phyloP scores from a whole-genome alignment of 2,797 vertebrate genomes.

The Leucoraja ocellata region DNA sequence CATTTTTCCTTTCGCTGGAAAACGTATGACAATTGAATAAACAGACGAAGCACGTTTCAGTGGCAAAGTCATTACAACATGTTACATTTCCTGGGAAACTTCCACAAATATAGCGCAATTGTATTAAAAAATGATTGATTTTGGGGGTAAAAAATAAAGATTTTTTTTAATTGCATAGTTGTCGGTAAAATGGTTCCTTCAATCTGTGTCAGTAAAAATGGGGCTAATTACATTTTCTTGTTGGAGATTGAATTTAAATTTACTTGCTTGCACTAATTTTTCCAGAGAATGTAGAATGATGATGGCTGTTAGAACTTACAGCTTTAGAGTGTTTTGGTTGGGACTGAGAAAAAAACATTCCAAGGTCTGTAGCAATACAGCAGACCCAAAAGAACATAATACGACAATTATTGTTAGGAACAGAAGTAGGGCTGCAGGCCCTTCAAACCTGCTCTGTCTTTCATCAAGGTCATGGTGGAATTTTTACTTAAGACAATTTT shows the following conservation, averaged over 20 bases:
- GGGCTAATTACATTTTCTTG: background rate
- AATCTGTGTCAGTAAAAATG: background rate
- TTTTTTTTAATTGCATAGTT: background rate
- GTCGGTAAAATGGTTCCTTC: background rate
- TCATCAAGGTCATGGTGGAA: no score
- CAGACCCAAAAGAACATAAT: background rate
- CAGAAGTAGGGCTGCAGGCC: no score
- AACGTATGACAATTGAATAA: background rate
- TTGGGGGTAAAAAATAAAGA: background rate
- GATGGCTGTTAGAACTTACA: background rate
- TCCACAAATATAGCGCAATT: background rate
- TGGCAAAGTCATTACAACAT: background rate
- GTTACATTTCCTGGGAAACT: background rate
- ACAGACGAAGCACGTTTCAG: background rate
- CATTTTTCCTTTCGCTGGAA: background rate
- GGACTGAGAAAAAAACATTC: background rate
- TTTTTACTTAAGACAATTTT: no score
- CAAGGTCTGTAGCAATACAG: background rate
- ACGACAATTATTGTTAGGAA: no score
- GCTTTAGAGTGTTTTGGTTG: background rate
- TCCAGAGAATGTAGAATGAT: background rate
- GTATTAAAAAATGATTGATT: background rate
- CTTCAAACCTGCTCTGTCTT: no score
- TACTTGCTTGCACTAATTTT: background rate
- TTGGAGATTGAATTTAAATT: constrained; percentile 4